These are phyloP conservation scores for Melanerpes formicivorus DNA, from an alignment of 2,113 vertebrate species.

Conservation along the genomic window DNA sequence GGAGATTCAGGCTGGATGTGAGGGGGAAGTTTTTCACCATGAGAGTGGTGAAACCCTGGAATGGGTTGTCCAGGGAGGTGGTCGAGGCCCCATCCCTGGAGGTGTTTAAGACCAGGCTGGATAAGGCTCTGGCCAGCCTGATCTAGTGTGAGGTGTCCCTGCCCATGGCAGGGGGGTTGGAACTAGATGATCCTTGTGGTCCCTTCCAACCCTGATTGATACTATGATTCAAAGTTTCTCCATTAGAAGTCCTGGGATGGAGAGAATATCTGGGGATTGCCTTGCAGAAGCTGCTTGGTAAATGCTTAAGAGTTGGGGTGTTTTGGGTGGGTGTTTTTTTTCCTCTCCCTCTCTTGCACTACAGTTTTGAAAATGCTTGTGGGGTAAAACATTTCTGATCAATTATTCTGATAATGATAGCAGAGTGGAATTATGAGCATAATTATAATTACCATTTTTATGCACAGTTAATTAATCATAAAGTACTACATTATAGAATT, in stretches of 20 bases:
- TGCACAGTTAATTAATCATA: slow-evolving; percentile 75
- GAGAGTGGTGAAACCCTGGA: too few relatives aligned
- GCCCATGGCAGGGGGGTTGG: too few relatives aligned
- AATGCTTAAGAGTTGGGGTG: neutral
- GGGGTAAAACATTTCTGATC: slow-evolving; percentile 68
- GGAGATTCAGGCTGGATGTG: too few relatives aligned
- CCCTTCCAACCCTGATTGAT: too few relatives aligned
- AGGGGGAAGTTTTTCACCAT: too few relatives aligned
- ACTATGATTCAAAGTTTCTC: neutral
- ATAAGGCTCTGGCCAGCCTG: too few relatives aligned
- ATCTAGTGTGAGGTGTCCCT: too few relatives aligned
- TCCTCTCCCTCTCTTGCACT: neutral
- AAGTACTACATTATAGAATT: slow-evolving; percentile 62
- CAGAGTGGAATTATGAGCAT: slow-evolving; percentile 67
- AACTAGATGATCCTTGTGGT: too few relatives aligned
- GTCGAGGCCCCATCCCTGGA: too few relatives aligned
- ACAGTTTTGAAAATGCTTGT: slow-evolving; percentile 34
- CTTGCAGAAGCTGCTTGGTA: neutral
- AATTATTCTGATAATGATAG: slow-evolving; percentile 57
- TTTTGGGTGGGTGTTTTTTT: too few relatives aligned
- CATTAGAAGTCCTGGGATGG: neutral
- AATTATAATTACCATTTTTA: slow-evolving; percentile 76
- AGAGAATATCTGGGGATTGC: neutral
- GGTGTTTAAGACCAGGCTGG: too few relatives aligned
- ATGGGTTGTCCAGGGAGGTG: too few relatives aligned